phyloP scores from a whole-genome alignment of 2,888 invertebrate species.

The Drosophila birchii region DNA sequence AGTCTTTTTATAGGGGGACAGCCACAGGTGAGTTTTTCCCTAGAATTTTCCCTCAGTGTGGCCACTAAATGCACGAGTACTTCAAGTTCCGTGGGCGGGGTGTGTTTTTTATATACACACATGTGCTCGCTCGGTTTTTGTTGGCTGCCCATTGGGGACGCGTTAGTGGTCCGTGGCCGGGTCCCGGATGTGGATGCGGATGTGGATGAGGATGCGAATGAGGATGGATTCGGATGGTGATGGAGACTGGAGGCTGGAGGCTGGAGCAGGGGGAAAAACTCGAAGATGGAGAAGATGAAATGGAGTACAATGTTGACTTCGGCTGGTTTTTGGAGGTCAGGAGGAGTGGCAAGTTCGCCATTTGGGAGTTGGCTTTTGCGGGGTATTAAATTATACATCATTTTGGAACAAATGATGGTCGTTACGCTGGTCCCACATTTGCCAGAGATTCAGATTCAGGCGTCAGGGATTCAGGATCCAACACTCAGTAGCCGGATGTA shows the following conservation, averaged over 20 bases:
- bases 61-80: slow-evolving; percentile 76
- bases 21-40: not conserved
- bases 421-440: slow-evolving; percentile 59
- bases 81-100: slow-evolving; percentile 42
- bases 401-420: slow-evolving; percentile 82
- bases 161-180: slow-evolving; percentile 76
- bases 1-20: rapidly evolving
- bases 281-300: slow-evolving; percentile 22
- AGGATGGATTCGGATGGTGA: slow-evolving; percentile 5
- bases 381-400: slow-evolving; percentile 82
- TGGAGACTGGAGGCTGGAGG: not conserved
- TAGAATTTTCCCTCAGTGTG: slow-evolving; percentile 5
- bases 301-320: slow-evolving; percentile 67
- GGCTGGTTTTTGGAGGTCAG: slow-evolving; percentile 76
- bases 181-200: slow-evolving; percentile 36
- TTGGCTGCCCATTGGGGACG: slow-evolving; percentile 80
- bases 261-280: slow-evolving; percentile 7
- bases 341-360: slow-evolving; percentile 47
- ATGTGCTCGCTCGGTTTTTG: slow-evolving; percentile 68
- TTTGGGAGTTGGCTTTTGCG: slow-evolving; percentile 82
- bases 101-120: slow-evolving; percentile 66
- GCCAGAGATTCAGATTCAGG: slow-evolving; percentile 8
- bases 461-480: not conserved
- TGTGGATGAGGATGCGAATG: not conserved
- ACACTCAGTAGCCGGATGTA: not conserved